A percentile compares a stretch with the other conserved stretches of the same genome.
These are phyloP conservation scores for Chirona hameri DNA, from an alignment of 2,888 invertebrate genomes.

Conservation along the genomic window DNA sequence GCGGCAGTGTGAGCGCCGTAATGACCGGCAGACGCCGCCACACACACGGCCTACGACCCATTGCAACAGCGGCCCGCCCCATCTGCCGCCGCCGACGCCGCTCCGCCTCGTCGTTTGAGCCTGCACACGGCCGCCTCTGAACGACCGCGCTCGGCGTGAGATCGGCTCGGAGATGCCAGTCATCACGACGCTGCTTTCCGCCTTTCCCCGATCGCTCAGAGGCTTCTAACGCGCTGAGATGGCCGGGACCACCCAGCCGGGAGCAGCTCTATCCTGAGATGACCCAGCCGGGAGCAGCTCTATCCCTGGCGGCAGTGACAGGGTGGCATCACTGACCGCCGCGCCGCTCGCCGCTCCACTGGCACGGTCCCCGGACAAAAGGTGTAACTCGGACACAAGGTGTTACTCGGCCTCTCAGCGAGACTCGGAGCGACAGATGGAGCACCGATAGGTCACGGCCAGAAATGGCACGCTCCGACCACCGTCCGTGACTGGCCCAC, in stretches of 20 bases:
- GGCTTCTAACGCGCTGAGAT: neutral
- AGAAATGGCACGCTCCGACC: too few relatives aligned
- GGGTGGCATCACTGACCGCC: too few relatives aligned
- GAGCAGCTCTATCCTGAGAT: neutral
- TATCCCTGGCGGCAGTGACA: too few relatives aligned
- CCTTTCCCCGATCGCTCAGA: neutral
- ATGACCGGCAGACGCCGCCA: neutral
- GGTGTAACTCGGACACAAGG: too few relatives aligned
- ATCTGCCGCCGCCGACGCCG: neutral
- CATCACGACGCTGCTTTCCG: neutral
- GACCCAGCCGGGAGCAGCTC: neutral
- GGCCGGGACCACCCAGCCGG: neutral
- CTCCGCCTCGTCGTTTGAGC: neutral
- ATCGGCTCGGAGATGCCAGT: neutral
- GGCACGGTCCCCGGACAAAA: too few relatives aligned
- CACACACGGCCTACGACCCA: neutral
- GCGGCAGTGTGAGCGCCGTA: neutral
- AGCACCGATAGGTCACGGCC: too few relatives aligned
- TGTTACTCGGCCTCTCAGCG: too few relatives aligned
- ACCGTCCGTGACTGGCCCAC: too few relatives aligned
- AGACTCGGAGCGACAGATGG: too few relatives aligned
- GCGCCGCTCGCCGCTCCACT: too few relatives aligned
- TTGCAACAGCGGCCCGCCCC: neutral
- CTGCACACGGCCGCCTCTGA: neutral
- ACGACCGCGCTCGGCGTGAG: neutral